These are phyloP conservation scores for Ormia ochracea DNA, from an alignment of 2,888 invertebrate species.

Conservation along the genomic window DNA sequence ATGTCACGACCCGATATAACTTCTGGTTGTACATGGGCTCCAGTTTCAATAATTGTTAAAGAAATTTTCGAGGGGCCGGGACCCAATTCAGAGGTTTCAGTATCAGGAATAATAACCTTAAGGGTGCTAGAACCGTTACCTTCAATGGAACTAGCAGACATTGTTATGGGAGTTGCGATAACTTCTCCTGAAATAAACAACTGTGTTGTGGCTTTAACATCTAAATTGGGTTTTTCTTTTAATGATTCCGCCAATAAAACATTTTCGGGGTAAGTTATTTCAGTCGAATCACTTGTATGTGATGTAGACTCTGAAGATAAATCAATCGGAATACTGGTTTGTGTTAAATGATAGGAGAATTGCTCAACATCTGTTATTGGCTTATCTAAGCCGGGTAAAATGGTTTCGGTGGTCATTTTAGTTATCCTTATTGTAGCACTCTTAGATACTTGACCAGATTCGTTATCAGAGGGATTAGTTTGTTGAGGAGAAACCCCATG, in stretches of 20 bases:
- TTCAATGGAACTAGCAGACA: slow-evolving; percentile 77
- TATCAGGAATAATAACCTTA: slow-evolving; percentile 68
- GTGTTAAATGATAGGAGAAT: slow-evolving; percentile 13
- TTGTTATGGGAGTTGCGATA: slow-evolving; percentile 68
- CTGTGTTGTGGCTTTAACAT: slow-evolving; percentile 71
- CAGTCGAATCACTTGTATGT: neutral
- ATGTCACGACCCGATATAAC: slow-evolving; percentile 72
- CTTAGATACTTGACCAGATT: slow-evolving; percentile 42
- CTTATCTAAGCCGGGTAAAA: slow-evolving; percentile 26
- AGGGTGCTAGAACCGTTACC: slow-evolving; percentile 71
- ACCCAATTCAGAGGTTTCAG: neutral
- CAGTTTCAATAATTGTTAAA: slow-evolving; percentile 74
- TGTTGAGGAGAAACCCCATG: neutral
- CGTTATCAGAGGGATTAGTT: slow-evolving; percentile 15
- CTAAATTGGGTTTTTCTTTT: slow-evolving; percentile 62
- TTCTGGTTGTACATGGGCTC: slow-evolving; percentile 13
- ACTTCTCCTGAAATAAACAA: slow-evolving; percentile 74
- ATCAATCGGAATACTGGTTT: neutral
- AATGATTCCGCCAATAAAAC: neutral
- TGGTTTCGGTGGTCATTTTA: slow-evolving; percentile 35
- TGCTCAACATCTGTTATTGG: slow-evolving; percentile 43
- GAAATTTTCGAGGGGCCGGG: slow-evolving; percentile 68
- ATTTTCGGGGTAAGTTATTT: neutral
- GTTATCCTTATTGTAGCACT: slow-evolving; percentile 48
- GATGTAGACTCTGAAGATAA: neutral